A percentile compares a stretch with the other conserved stretches of the same genome.
These are phyloP conservation scores for Nesidiocoris tenuis DNA, from an alignment of 2,888 invertebrate species.

Conservation along the genomic window DNA sequence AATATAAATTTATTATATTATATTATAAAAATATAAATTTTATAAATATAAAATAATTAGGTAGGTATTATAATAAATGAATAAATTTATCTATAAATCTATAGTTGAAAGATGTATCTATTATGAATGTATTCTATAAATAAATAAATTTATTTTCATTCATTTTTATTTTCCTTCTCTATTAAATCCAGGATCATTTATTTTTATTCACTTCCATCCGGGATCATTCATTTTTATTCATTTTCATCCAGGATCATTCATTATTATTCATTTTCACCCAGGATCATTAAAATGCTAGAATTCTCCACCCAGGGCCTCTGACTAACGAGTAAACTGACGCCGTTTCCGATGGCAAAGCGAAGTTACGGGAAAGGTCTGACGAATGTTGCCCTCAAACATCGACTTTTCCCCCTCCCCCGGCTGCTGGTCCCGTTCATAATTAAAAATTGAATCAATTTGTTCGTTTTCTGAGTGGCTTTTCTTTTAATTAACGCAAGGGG, in stretches of 20 bases:
- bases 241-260: not conserved
- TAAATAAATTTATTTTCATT: too few relatives aligned
- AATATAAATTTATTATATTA: too few relatives aligned
- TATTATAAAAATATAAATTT: too few relatives aligned
- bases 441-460: constrained; percentile 50
- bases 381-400: not conserved
- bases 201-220: not conserved
- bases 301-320: too few relatives aligned
- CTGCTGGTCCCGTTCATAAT: constrained; percentile 44
- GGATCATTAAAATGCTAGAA: too few relatives aligned
- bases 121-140: too few relatives aligned
- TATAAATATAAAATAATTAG: too few relatives aligned
- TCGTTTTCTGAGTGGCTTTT: constrained; percentile 42
- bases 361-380: not conserved
- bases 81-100: too few relatives aligned
- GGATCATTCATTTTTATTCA: not conserved
- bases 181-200: not conserved
- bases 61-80: too few relatives aligned
- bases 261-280: not conserved
- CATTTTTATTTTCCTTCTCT: not conserved
- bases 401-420: not conserved
- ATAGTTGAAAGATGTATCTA: too few relatives aligned
- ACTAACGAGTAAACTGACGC: not conserved
- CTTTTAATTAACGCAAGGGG: constrained; percentile 42
- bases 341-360: not conserved